Evolutionary conservation across 2,113 vertebrate genomes (phyloP).

Genomic region (Garra rufa): DNA sequence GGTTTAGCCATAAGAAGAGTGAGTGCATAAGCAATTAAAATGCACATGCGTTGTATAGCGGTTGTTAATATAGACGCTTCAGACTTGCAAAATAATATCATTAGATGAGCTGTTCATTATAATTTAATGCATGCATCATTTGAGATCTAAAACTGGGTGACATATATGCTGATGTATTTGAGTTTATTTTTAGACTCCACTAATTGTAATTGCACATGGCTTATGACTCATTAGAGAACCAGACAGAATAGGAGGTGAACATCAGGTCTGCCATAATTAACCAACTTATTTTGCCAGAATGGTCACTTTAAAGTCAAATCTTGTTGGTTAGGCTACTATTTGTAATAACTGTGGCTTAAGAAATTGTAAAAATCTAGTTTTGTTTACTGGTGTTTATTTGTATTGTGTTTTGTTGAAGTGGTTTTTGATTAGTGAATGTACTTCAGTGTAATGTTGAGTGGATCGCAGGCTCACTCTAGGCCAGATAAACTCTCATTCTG

Average conservation of each 20-base stretch:
- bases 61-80: neutral
- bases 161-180: slow-evolving; percentile 3
- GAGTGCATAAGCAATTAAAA: neutral
- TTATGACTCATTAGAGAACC: slow-evolving; percentile 31
- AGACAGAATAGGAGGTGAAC: neutral
- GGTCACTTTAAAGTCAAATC: neutral
- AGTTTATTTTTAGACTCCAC: neutral
- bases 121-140: slow-evolving; percentile 24
- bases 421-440: slow-evolving; percentile 12
- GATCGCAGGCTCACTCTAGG: neutral
- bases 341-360: neutral
- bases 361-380: neutral
- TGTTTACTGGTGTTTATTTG: neutral
- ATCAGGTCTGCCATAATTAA: neutral
- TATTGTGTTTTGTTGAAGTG: neutral
- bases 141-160: slow-evolving; percentile 20
- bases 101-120: slow-evolving; percentile 6
- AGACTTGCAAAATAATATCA: neutral
- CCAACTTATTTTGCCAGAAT: neutral
- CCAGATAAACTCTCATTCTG: neutral
- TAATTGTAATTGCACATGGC: slow-evolving; percentile 30
- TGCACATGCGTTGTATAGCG: slow-evolving; percentile 12
- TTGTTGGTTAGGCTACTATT: too few species aligned
- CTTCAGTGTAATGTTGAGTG: neutral
- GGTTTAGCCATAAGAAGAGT: neutral